These are phyloP conservation scores for Fringilla coelebs DNA, from an alignment of 2,797 vertebrate genomes.

Conservation along the genomic window DNA sequence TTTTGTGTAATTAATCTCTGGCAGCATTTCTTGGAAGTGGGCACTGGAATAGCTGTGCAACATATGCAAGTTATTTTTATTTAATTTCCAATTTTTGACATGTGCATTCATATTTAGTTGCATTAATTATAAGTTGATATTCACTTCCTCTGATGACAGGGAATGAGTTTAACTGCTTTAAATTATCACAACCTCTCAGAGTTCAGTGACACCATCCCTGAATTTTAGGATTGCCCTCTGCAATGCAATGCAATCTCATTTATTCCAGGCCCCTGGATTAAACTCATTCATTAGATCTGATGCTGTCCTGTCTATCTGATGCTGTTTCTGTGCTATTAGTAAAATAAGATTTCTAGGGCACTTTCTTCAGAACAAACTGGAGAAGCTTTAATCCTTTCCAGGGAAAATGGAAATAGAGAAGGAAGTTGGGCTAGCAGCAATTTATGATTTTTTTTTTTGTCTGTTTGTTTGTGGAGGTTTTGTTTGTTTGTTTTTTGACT, in stretches of 20 bases:
- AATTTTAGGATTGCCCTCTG: not conserved
- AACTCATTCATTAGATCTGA: not conserved
- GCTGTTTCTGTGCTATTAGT: not conserved
- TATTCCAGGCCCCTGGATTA: not conserved
- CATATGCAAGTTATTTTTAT: not conserved
- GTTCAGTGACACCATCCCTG: not conserved
- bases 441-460: not conserved
- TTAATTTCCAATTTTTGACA: not conserved
- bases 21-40: not conserved
- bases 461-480: not conserved
- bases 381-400: not conserved
- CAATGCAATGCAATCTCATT: not conserved
- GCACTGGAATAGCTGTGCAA: not conserved
- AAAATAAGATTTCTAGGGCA: not conserved
- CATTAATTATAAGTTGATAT: not conserved
- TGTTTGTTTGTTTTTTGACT: not conserved
- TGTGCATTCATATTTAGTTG: not conserved
- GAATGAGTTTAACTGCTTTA: not conserved
- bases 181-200: not conserved
- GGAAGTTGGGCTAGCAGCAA: not conserved
- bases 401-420: not conserved
- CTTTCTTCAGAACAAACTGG: not conserved
- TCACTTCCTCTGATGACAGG: not conserved
- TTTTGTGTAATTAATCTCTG: not conserved
- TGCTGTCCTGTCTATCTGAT: not conserved